phyloP scores from a whole-genome alignment of 2,797 vertebrate genomes.

The Salmo trutta region DNA sequence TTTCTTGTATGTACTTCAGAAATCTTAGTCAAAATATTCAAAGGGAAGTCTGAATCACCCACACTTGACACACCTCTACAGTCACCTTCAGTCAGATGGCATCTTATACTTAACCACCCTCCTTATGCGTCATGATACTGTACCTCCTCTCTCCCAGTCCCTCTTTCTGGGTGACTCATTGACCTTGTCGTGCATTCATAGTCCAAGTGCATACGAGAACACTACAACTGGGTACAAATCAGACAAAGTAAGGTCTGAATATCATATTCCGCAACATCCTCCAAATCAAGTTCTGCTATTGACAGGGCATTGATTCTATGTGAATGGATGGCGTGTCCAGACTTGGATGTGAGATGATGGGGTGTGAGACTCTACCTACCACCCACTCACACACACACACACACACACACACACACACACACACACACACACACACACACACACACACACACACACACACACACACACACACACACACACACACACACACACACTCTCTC shows the following conservation, averaged over 20 bases:
- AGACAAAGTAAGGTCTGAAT: constrained; percentile 49
- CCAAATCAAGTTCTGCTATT: constrained; percentile 68
- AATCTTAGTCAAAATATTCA: neutral
- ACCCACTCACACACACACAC: constrained; percentile 1
- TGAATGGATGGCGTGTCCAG: constrained; percentile 61
- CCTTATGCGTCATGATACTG: neutral
- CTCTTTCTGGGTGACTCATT: constrained; percentile 21
- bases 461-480: neutral
- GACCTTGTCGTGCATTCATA: constrained; percentile 39
- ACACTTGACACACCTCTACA: neutral
- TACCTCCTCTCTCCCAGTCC: constrained; percentile 9
- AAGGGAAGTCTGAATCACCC: neutral
- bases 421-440: constrained; percentile 5
- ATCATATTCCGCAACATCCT: constrained; percentile 59
- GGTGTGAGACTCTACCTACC: constrained; percentile 29
- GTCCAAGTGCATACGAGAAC: constrained; percentile 21
- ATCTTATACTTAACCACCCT: neutral
- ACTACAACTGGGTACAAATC: constrained; percentile 46
- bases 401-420: constrained; percentile 14
- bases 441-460: neutral
- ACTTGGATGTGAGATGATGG: constrained; percentile 50
- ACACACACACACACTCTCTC: constrained; percentile 8
- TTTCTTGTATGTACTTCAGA: neutral
- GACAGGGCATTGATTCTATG: constrained; percentile 66
- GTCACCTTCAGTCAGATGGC: neutral